Evolutionary conservation across 2,888 invertebrate species (phyloP).

Genomic region (Nephrotoma flavescens): DNA sequence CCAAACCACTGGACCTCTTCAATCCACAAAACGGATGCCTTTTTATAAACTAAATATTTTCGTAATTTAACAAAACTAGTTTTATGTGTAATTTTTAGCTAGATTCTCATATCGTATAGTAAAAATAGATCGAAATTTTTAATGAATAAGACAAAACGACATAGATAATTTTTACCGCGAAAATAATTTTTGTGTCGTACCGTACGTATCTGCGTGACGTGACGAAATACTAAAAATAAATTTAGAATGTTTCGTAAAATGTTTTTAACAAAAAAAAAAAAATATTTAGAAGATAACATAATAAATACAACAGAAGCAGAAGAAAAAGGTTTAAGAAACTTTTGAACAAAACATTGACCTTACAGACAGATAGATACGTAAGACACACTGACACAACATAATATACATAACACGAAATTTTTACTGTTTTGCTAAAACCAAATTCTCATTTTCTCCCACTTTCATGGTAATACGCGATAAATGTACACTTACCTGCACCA

Average conservation of each 20-base stretch:
- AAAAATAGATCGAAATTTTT: background rate
- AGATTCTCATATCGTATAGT: background rate
- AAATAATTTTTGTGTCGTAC: background rate
- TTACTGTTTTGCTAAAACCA: background rate
- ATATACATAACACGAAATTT: background rate
- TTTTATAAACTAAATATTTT: too few relatives aligned
- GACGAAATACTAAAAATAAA: background rate
- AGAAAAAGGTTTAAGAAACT: background rate
- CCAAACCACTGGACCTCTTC: too few relatives aligned
- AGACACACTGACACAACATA: background rate
- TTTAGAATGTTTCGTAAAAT: background rate
- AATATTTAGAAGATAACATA: background rate
- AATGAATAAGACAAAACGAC: background rate
- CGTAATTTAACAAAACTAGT: too few relatives aligned
- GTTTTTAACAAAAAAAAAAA: background rate
- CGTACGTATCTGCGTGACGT: background rate
- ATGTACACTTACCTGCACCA: slow-evolving; percentile 12
- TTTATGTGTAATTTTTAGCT: too few relatives aligned
- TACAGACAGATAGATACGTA: background rate
- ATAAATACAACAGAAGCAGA: background rate
- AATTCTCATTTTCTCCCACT: background rate
- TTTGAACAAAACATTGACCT: background rate
- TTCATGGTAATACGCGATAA: background rate
- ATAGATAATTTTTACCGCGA: background rate
- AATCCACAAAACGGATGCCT: too few relatives aligned